A percentile compares a stretch with the other conserved stretches of the same genome.
These are phyloP conservation scores for Hirtodrosophila duncani DNA, from an alignment of 2,888 invertebrate species.

Conservation along the genomic window DNA sequence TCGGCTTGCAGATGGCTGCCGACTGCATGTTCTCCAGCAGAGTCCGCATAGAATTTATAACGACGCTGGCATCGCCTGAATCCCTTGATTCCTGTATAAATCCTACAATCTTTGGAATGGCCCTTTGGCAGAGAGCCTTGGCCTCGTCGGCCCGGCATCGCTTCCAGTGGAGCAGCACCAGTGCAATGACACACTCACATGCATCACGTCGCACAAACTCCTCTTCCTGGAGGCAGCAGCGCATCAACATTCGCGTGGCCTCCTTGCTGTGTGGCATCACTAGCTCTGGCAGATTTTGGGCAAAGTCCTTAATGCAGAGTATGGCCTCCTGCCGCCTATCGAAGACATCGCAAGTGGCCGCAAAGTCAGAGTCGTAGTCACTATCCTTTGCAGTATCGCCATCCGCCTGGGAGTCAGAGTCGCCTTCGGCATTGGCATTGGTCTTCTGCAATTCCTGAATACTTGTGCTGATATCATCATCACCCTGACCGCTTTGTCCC, in stretches of 20 bases:
- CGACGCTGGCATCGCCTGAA: not conserved
- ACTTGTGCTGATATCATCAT: too few species aligned
- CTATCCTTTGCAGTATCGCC: not conserved
- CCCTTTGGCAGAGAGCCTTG: not conserved
- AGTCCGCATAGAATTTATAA: conserved; percentile 2
- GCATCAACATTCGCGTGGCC: not conserved
- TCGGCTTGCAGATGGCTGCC: not conserved
- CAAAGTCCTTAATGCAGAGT: conserved; percentile 10
- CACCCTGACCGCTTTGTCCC: conserved; percentile 25
- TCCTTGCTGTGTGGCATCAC: conserved; percentile 5
- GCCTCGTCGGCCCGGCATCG: conserved; percentile 4
- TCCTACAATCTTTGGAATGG: conserved; percentile 9
- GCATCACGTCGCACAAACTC: conserved; percentile 4
- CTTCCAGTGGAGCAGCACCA: too few species aligned
- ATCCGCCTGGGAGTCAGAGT: not conserved
- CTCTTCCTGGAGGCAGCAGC: not conserved
- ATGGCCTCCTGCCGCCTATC: conserved; percentile 23
- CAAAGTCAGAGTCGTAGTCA: not conserved
- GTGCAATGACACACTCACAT: conserved; percentile 7
- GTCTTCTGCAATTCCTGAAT: too few species aligned
- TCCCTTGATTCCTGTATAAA: conserved; percentile 7
- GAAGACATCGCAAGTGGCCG: not conserved
- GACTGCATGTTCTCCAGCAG: conserved; percentile 8
- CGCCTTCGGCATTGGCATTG: too few species aligned
- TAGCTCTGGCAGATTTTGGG: conserved; percentile 1